Evolutionary conservation across 2,113 vertebrate genomes (phyloP), one percentile per base, ranked within the genome.

Genomic region (Catharus minimus): DNA sequence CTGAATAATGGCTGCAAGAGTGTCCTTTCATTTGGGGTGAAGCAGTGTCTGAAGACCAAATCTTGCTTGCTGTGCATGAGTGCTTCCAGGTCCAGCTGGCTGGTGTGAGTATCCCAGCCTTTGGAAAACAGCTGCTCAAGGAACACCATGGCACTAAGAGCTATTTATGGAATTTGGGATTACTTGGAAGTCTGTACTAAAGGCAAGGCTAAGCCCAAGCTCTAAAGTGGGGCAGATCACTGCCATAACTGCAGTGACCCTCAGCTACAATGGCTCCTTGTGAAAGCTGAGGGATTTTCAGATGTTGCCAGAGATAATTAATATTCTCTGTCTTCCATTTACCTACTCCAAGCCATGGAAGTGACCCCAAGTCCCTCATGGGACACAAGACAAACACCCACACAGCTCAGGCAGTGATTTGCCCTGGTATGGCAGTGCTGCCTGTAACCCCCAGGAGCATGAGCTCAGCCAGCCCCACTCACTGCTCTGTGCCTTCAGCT

Each of bases 61-160:
- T 7, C 41, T 90, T 64, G 44, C n/a, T 74, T 33, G 13, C 20
- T 50, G 69, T 61, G 68, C 77, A 44, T 47, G 49, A 43, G 12
- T 46, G 26, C 27, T 81, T 38, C 73, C 78, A 86, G 60, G 41
- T 78, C 16, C 80, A 88, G 69, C 57, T 88, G 67, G 22, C 50
- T 82, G 36, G 6, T 41, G 9, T 22, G n/a, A 82, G 3, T 33
- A 6, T 72, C 75, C 79, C n/a, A 22, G 44, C 13, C 36, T 72
- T 75, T 53, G 56, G 74, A 68, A 94, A 92, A 87, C 55, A 92
- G 78, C 71, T 85, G 71, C 67, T 65, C 57, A 65, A 95, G 78
- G n/a, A 87, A 24, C 4, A 5, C 74, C 44, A 7, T 53, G 71
- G 81, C 57, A 87, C 50, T 78, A 15, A 38, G 28, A 86, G 61